Conservation (phyloP, 2,888 invertebrate genomes). For the Eupeodes latifasciatus region DNA sequence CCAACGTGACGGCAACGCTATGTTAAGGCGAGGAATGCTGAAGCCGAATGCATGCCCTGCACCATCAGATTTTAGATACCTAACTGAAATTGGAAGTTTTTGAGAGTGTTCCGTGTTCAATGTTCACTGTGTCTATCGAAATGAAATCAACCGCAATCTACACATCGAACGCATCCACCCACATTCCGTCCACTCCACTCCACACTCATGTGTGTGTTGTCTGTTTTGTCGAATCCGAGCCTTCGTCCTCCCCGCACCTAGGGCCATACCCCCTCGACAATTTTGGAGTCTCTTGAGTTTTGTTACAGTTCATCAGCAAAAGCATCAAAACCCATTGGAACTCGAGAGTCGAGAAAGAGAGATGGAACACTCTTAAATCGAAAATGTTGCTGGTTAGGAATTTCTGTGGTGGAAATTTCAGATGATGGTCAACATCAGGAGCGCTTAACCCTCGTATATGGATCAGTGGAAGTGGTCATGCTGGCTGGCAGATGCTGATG, state of each 20-base stretch:
- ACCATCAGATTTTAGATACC: background rate
- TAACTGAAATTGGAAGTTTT: slow-evolving; percentile 62
- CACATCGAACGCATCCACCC: slow-evolving; percentile 61
- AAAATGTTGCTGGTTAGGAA: slow-evolving; percentile 59
- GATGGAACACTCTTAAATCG: slow-evolving; percentile 39
- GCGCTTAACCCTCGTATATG: slow-evolving; percentile 41
- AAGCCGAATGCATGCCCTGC: background rate
- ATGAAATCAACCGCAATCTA: slow-evolving; percentile 67
- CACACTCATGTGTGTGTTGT: background rate
- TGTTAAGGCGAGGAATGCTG: slow-evolving; percentile 8
- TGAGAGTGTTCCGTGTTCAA: slow-evolving; percentile 39
- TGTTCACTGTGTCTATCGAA: slow-evolving; percentile 31
- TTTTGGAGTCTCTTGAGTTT: slow-evolving; percentile 59
- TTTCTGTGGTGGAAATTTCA: slow-evolving; percentile 47
- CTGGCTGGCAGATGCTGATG: slow-evolving; percentile 10
- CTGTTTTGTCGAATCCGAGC: background rate
- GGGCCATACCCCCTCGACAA: slow-evolving; percentile 29
- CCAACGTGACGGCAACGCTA: background rate
- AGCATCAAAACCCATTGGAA: slow-evolving; percentile 22
- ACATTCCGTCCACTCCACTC: slow-evolving; percentile 13
- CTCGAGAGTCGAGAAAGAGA: background rate
- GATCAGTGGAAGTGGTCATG: slow-evolving; percentile 66
- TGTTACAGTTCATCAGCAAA: slow-evolving; percentile 47
- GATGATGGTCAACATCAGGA: slow-evolving; percentile 49
- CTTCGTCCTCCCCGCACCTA: slow-evolving; percentile 10